A percentile compares a stretch with the other conserved stretches of the same genome.
Evolutionary conservation across 2,797 vertebrate species (phyloP).

Genomic region (Philypnodon macrostomus): DNA sequence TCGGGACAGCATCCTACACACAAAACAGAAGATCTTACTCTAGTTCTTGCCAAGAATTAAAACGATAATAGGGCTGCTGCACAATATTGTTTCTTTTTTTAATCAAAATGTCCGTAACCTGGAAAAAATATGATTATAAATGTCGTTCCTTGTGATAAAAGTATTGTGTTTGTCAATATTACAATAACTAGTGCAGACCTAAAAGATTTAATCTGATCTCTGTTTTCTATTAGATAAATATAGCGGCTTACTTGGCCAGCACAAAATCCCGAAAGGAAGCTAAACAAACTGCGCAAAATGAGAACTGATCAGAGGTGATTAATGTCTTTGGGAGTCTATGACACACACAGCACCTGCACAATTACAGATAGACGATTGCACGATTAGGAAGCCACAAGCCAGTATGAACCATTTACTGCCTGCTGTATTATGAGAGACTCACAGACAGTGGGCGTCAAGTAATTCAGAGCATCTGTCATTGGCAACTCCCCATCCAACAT

Average conservation of each 20-base stretch:
- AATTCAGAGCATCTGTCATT: constrained; percentile 7
- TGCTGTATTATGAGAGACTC: neutral
- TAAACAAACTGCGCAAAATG: constrained; percentile 22
- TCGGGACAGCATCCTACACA: constrained; percentile 70
- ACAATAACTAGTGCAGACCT: no score
- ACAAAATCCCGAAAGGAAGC: constrained; percentile 43
- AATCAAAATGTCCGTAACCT: no score
- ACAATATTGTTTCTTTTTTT: no score
- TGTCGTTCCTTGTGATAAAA: no score
- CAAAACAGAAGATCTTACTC: no score
- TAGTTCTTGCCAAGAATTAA: no score
- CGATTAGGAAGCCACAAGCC: no score
- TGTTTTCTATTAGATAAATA: constrained; percentile 24
- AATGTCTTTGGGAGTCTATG: constrained; percentile 34
- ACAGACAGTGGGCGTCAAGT: constrained; percentile 5
- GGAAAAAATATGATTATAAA: no score
- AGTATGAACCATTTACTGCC: neutral
- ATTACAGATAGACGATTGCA: constrained; percentile 21
- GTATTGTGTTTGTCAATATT: no score
- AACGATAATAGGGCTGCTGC: no score
- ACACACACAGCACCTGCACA: constrained; percentile 10
- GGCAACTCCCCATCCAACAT: constrained; percentile 5
- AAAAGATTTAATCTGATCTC: no score
- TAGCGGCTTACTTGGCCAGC: constrained; percentile 14
- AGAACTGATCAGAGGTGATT: constrained; percentile 47